Evolutionary conservation across 2,113 vertebrate genomes (phyloP).

Genomic region (Bos indicus): DNA sequence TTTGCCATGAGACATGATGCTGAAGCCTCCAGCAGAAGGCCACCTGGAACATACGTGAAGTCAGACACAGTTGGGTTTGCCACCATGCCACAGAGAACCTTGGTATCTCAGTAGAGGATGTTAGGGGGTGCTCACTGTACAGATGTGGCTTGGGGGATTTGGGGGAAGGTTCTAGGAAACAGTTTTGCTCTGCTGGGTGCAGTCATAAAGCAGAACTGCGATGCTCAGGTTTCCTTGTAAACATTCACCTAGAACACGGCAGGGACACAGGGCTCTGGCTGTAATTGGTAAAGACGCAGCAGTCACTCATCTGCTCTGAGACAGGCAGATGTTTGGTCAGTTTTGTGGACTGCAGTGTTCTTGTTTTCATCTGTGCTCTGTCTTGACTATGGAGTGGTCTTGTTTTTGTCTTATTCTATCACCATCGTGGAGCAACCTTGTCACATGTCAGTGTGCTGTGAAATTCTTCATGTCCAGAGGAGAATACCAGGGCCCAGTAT

Average conservation of each 20-base stretch:
- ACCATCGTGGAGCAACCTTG: not conserved
- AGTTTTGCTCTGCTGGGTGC: not conserved
- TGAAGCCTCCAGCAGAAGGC: not conserved
- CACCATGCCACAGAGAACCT: accelerated
- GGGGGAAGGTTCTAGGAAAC: not conserved
- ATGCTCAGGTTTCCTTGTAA: not conserved
- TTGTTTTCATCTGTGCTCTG: not conserved
- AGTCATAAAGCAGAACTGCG: not conserved
- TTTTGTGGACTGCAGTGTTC: not conserved
- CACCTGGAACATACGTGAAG: not conserved
- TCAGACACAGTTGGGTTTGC: not conserved
- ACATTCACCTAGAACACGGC: not conserved
- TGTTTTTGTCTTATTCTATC: not conserved
- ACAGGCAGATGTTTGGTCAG: accelerated
- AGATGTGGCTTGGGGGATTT: not conserved
- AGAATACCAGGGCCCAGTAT: not conserved
- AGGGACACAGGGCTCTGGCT: not conserved
- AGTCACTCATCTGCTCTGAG: not conserved
- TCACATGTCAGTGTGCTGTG: not conserved
- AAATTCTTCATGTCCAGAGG: not conserved
- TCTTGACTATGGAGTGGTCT: not conserved
- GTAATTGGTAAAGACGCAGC: accelerated
- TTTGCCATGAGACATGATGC: not conserved
- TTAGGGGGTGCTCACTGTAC: not conserved
- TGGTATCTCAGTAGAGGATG: not conserved